Base-by-base conservation (phyloP, 2,888 invertebrate genomes). In the Spodoptera picta region DNA sequence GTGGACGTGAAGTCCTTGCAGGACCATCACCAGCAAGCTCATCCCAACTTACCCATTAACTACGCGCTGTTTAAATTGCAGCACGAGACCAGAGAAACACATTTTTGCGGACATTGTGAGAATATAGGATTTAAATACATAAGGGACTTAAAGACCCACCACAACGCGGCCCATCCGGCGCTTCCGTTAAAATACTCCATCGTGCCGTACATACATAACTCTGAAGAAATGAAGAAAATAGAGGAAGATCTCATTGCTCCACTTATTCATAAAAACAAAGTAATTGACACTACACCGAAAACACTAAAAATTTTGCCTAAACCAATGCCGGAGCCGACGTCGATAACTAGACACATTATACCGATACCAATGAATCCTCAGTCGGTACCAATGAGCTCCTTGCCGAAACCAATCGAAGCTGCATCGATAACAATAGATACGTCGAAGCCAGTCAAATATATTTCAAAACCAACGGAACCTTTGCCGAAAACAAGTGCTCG, bases 11-110 rank as follows among this genome's bases (percentile, higher is more conserved):
- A 75, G 19, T 76, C 83, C 0, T 80, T 94, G 27, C 65, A 88
- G 36, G 83, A 82, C 0, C 96, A 95, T 61, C 92, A 95, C 68
- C 70, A 72, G 1, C 24, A 42, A 0, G 23, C 23, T 2, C 94
- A 94, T 53, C 77, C 85, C 0, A 72, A 77, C 24, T 50, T 65
- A 1, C 73, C 77, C 0, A 57, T 85, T 0, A 88, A 90, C 70
- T 93, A 90, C 62, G 84, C 87, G 0, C 82, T 82, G 52, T 86
- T 83, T 60, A 90, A 85, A 59, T 65, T 87, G 3, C 78, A 81
- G 0, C 42, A 73, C 5, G 85, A 84, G 12, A 77, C 75, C 1
- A 73, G 83, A 45, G 81, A 84, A 19, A 77, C 79, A 0, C 70
- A 80, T 4, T 74, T 75, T 52, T 90, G 90, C 27, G 77, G 60